Conservation (phyloP, 2,797 vertebrate species). For the Typhlichthys subterraneus region DNA sequence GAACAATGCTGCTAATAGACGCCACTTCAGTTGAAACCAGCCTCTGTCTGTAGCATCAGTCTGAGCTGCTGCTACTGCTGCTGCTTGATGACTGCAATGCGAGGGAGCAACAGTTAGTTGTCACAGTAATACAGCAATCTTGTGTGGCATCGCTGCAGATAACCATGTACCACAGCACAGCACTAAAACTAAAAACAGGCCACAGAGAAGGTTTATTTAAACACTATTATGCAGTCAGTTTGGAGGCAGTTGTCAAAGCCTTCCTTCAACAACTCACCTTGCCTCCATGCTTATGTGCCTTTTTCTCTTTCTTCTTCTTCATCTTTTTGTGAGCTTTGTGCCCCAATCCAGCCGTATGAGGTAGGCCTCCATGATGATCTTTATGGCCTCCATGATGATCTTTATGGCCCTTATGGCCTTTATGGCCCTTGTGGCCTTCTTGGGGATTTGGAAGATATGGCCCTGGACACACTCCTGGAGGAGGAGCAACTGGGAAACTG, state of each 20-base stretch:
- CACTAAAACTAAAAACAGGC: no score
- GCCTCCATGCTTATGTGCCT: conserved; percentile 74
- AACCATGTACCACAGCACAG: background rate
- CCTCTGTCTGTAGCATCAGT: conserved; percentile 43
- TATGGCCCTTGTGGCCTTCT: conserved; percentile 36
- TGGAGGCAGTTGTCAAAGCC: background rate
- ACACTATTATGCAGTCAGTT: background rate
- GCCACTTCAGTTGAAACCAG: background rate
- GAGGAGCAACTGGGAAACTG: conserved; percentile 51
- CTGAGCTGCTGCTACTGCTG: conserved; percentile 68
- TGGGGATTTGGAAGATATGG: conserved; percentile 67
- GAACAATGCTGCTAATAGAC: background rate
- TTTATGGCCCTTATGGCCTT: conserved; percentile 9
- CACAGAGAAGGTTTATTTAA: background rate
- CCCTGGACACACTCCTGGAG: conserved; percentile 50
- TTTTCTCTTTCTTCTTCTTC: conserved; percentile 83
- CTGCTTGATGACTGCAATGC: conserved; percentile 64
- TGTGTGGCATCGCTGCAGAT: background rate
- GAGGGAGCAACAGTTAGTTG: background rate
- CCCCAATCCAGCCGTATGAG: conserved; percentile 63
- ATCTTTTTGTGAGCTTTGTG: conserved; percentile 80
- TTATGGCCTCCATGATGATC: conserved; percentile 9
- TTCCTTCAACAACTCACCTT: conserved; percentile 71
- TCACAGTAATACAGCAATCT: background rate
- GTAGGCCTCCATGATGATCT: conserved; percentile 48